Percentiles rank a stretch among this genome's conserved stretches.
These are phyloP conservation scores for Serinus canaria DNA, from an alignment of 2,113 vertebrate species.

Conservation along the genomic window DNA sequence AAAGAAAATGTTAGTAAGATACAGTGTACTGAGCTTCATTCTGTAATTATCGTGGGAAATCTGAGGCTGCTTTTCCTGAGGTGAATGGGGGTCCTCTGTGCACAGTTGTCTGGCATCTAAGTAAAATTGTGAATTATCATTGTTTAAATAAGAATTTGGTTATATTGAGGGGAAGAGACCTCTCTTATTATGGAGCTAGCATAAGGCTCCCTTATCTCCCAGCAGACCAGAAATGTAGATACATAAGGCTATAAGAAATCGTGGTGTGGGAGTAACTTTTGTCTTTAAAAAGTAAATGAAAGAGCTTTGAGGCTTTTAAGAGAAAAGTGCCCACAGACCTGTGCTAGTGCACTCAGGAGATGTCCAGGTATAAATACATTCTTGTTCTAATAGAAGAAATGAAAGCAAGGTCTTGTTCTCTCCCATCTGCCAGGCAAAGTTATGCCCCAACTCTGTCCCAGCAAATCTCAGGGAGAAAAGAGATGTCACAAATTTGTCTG, in stretches of 20 bases:
- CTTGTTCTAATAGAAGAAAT: not conserved
- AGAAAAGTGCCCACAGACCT: not conserved
- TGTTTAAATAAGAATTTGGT: not conserved
- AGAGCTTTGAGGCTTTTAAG: not conserved
- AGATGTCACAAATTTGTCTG: conserved; percentile 13
- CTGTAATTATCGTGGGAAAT: not conserved
- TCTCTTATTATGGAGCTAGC: not conserved
- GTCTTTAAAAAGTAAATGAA: not conserved
- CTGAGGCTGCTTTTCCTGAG: not conserved
- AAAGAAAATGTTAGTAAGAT: not conserved
- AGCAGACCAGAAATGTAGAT: not conserved
- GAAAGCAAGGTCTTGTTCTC: not conserved
- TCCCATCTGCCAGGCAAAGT: not conserved
- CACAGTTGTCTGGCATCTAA: not conserved
- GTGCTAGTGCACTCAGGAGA: not conserved
- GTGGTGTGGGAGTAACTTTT: not conserved
- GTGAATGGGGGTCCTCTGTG: not conserved
- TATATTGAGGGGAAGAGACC: not conserved
- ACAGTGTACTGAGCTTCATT: not conserved
- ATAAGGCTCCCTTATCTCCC: not conserved
- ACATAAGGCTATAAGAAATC: not conserved
- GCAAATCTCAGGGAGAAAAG: not conserved
- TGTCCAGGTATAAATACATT: not conserved
- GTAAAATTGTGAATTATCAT: not conserved
- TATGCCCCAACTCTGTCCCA: not conserved